phyloP scores from a whole-genome alignment of 1,140 invertebrate genomes.

The Diachasmimorpha longicaudata region DNA sequence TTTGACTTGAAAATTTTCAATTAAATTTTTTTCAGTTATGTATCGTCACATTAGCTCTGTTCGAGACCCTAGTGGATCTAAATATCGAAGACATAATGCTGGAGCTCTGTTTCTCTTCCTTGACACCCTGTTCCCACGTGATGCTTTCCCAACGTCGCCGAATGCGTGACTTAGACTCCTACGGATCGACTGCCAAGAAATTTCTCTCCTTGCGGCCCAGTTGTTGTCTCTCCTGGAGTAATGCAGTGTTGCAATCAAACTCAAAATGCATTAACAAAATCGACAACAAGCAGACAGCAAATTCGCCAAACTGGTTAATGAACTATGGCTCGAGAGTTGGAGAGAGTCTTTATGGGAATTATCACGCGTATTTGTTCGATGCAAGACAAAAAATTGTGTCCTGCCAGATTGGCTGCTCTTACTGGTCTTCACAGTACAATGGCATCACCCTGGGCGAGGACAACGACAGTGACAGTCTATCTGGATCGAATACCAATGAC shows the following conservation, averaged over 20 bases:
- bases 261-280: constrained; percentile 29
- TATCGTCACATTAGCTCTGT: constrained; percentile 87
- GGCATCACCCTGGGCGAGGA: constrained; percentile 60
- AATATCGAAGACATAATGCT: constrained; percentile 98
- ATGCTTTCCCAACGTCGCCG: constrained; percentile 82
- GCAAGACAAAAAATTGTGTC: constrained; percentile 77
- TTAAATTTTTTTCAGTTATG: too few species aligned
- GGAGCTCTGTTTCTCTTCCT: constrained; percentile 86
- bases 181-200: constrained; percentile 81
- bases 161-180: constrained; percentile 79
- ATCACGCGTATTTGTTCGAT: constrained; percentile 83
- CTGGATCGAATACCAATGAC: background rate
- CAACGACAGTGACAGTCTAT: constrained; percentile 33
- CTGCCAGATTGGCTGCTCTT: constrained; percentile 74
- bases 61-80: constrained; percentile 89
- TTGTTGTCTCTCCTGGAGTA: constrained; percentile 56
- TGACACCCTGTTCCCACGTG: constrained; percentile 89
- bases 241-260: constrained; percentile 53
- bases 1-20: too few species aligned
- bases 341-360: constrained; percentile 76
- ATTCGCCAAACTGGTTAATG: constrained; percentile 47
- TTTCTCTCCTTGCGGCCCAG: constrained; percentile 82
- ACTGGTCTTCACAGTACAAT: constrained; percentile 82
- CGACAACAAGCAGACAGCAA: constrained; percentile 5
- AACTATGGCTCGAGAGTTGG: constrained; percentile 62